These are phyloP conservation scores for Harpalus rufipes DNA, from an alignment of 2,888 invertebrate species.

Conservation along the genomic window DNA sequence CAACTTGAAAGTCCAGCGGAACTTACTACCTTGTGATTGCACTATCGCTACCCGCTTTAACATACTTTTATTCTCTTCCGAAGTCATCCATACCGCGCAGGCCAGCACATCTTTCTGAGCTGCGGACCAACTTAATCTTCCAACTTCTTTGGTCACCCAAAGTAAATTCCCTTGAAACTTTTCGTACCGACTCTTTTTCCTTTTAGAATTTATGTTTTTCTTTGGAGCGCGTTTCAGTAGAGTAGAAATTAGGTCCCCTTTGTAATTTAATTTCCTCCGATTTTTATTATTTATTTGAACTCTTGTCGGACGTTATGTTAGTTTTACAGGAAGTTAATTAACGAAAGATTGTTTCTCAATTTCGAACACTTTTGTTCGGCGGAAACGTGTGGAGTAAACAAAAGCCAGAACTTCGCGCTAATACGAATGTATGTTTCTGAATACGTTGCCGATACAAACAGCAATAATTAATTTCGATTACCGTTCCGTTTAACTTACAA, in stretches of 20 bases:
- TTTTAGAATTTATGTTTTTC: slow-evolving; percentile 64
- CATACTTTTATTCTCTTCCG: slow-evolving; percentile 63
- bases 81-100: slow-evolving; percentile 57
- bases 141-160: slow-evolving; percentile 63
- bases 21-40: slow-evolving; percentile 62
- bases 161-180: slow-evolving; percentile 65
- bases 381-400: slow-evolving; percentile 16
- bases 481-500: slow-evolving; percentile 11
- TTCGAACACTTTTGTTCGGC: slow-evolving; percentile 14
- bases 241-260: slow-evolving; percentile 57
- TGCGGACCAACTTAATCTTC: slow-evolving; percentile 59
- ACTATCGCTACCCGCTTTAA: slow-evolving; percentile 36
- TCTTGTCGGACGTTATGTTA: slow-evolving; percentile 43
- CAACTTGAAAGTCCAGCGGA: slow-evolving; percentile 49
- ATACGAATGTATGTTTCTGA: not conserved
- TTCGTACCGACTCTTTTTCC: slow-evolving; percentile 51
- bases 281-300: slow-evolving; percentile 59
- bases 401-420: not conserved
- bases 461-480: slow-evolving; percentile 32
- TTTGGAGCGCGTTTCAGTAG: slow-evolving; percentile 40
- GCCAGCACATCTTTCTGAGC: slow-evolving; percentile 50
- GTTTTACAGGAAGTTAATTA: slow-evolving; percentile 46
- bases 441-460: slow-evolving; percentile 19
- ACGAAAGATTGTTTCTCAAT: slow-evolving; percentile 39
- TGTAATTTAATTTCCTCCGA: slow-evolving; percentile 58